Conservation (phyloP, 1,140 invertebrate genomes). For the Solenopsis invicta region DNA sequence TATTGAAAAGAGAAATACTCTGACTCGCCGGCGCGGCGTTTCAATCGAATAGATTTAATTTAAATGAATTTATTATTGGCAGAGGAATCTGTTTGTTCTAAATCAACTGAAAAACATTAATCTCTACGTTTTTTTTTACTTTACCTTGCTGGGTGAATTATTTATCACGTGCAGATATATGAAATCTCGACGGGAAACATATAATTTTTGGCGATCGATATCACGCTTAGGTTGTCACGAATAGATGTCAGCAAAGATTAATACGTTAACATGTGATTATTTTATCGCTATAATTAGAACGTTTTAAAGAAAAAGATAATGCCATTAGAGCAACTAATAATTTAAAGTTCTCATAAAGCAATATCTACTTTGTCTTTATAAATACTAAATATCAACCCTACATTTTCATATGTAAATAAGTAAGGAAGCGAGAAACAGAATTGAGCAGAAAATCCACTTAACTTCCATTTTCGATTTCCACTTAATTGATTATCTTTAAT, state of each 20-base stretch:
- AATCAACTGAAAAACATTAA: slow-evolving; percentile 15
- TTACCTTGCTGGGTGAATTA: neutral
- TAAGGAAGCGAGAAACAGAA: neutral
- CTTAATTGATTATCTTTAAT: neutral
- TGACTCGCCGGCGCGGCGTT: neutral
- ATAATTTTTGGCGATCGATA: neutral
- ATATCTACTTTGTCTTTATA: neutral
- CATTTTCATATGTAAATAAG: neutral
- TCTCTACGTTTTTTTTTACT: neutral
- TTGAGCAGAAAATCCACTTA: neutral
- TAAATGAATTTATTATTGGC: neutral
- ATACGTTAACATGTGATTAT: neutral
- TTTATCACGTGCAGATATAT: neutral
- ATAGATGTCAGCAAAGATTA: neutral
- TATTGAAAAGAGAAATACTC: neutral
- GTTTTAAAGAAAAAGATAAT: neutral
- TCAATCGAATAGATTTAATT: neutral
- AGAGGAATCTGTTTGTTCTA: neutral
- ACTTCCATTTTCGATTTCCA: neutral
- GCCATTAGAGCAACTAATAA: neutral
- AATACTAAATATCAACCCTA: neutral
- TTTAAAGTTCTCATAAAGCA: neutral
- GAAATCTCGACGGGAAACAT: neutral
- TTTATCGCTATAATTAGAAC: neutral
- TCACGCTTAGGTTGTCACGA: neutral